Evolutionary conservation across 2,888 invertebrate genomes (phyloP).

Genomic region (Melanargia galathea): DNA sequence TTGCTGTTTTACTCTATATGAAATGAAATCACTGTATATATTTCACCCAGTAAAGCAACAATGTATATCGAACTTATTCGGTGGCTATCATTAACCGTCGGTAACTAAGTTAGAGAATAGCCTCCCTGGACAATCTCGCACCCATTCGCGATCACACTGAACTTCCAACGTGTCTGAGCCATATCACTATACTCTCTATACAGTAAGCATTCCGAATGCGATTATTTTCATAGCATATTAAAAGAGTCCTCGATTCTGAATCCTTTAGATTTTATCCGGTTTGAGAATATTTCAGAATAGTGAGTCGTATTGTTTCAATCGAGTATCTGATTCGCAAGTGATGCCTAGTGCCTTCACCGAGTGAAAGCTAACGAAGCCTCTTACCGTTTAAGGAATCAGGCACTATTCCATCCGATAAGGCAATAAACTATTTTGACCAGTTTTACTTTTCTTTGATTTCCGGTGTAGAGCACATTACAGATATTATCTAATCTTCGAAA

Average conservation of each 20-base stretch:
- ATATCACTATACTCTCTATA: constrained; percentile 40
- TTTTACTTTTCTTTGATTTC: constrained; percentile 17
- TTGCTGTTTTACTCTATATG: no score
- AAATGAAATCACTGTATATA: no score
- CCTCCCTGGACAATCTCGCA: constrained; percentile 23
- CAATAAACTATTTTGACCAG: constrained; percentile 29
- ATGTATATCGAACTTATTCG: no score
- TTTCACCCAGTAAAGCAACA: no score
- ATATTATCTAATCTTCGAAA: constrained; percentile 6
- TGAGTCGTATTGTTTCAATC: constrained; percentile 59
- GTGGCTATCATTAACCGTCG: no score
- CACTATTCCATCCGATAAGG: constrained; percentile 39
- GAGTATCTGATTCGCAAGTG: constrained; percentile 57
- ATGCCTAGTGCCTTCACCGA: constrained; percentile 66
- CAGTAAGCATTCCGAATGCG: constrained; percentile 37
- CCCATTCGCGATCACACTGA: constrained; percentile 22
- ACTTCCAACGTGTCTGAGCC: constrained; percentile 33
- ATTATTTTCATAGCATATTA: constrained; percentile 47
- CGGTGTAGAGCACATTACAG: constrained; percentile 8
- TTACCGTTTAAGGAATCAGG: constrained; percentile 34
- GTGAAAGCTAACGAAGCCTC: constrained; percentile 49
- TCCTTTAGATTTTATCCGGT: constrained; percentile 41
- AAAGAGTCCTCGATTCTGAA: constrained; percentile 39
- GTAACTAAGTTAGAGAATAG: no score
- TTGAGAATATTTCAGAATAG: constrained; percentile 45